Conservation (phyloP, 2,113 vertebrate genomes). For the Crotalus viridis region DNA sequence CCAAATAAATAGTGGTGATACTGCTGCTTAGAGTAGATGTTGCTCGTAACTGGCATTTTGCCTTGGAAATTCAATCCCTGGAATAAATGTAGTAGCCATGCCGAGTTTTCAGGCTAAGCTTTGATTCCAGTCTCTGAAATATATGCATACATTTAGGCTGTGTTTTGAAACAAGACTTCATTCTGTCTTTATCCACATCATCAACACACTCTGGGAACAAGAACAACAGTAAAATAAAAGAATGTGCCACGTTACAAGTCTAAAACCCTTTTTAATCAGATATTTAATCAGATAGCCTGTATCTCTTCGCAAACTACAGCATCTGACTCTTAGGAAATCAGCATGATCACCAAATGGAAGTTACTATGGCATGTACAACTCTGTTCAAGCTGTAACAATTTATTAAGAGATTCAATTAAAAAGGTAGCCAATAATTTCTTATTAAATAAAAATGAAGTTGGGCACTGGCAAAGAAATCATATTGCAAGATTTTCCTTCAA, state of each 20-base stretch:
- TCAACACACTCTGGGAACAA: constrained; percentile 39
- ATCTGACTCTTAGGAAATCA: constrained; percentile 65
- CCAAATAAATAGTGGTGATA: constrained; percentile 45
- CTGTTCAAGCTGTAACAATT: constrained; percentile 32
- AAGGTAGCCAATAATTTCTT: constrained; percentile 53
- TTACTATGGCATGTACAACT: constrained; percentile 58
- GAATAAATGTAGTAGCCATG: constrained; percentile 43
- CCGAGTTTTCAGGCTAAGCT: constrained; percentile 41
- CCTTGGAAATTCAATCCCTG: constrained; percentile 54
- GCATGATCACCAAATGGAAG: constrained; percentile 53
- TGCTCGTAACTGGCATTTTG: constrained; percentile 66
- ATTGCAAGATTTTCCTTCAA: constrained; percentile 47
- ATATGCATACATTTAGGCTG: not conserved
- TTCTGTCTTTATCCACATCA: constrained; percentile 21
- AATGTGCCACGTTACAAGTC: constrained; percentile 55
- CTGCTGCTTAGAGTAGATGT: constrained; percentile 65
- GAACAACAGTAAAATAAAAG: constrained; percentile 24
- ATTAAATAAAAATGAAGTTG: constrained; percentile 58
- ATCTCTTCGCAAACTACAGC: constrained; percentile 61
- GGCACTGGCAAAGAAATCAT: constrained; percentile 59
- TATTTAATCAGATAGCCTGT: constrained; percentile 67
- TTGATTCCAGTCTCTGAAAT: constrained; percentile 39
- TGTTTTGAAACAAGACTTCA: constrained; percentile 39
- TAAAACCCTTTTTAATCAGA: constrained; percentile 65
- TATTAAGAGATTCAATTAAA: constrained; percentile 49